Conservation (phyloP, 2,797 vertebrate species). For the Acanthurus leucopareius region DNA sequence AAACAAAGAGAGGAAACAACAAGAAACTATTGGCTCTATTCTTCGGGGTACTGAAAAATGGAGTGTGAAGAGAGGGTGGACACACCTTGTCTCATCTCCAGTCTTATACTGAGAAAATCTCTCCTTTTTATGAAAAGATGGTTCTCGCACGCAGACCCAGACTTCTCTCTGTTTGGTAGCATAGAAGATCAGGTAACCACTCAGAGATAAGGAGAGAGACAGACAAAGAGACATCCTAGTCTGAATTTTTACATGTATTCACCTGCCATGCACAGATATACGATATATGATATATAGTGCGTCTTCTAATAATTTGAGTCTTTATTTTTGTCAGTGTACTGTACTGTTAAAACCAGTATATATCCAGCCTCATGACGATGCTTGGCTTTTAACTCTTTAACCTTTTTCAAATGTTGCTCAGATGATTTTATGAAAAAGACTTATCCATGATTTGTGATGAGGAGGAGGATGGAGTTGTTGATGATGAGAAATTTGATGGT, state of each 20-base stretch:
- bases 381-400: constrained; percentile 80
- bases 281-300: constrained; percentile 74
- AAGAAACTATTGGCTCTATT: constrained; percentile 11
- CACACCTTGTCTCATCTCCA: constrained; percentile 27
- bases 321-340: constrained; percentile 78
- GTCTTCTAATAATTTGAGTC: constrained; percentile 80
- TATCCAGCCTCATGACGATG: constrained; percentile 78
- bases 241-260: constrained; percentile 74
- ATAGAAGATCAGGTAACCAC: constrained; percentile 21
- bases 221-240: constrained; percentile 36
- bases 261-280: constrained; percentile 69
- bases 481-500: constrained; percentile 28
- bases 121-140: constrained; percentile 55
- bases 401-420: constrained; percentile 72
- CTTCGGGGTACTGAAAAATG: constrained; percentile 16
- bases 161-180: constrained; percentile 42
- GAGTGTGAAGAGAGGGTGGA: constrained; percentile 7
- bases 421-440: constrained; percentile 67
- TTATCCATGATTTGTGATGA: constrained; percentile 43
- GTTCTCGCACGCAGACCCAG: constrained; percentile 62
- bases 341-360: constrained; percentile 77
- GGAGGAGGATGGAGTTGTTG: neutral
- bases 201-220: constrained; percentile 29
- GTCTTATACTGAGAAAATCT: constrained; percentile 40
- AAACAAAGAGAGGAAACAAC: neutral